Percentiles rank a stretch among this genome's conserved stretches.
phyloP scores from a whole-genome alignment of 2,113 vertebrate species.

The Tetraodon nigroviridis region DNA sequence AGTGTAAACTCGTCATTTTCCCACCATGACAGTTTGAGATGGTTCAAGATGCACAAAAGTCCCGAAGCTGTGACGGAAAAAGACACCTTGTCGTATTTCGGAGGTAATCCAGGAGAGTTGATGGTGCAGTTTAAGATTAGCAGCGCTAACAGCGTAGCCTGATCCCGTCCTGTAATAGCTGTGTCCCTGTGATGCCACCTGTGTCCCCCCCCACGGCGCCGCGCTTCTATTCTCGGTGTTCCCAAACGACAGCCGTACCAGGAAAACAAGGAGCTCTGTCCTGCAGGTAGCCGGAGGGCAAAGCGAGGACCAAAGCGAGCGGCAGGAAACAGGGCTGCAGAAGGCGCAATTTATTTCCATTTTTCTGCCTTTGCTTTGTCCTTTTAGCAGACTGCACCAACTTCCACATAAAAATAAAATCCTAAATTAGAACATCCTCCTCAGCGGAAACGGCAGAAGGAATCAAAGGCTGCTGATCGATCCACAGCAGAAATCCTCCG shows the following conservation, averaged over 20 bases:
- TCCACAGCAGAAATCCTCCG: conserved; percentile 5
- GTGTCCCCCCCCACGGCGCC: conserved; percentile 14
- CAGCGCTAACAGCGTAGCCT: background rate
- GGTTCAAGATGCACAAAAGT: too few relatives aligned
- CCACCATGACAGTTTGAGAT: too few relatives aligned
- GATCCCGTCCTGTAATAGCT: background rate
- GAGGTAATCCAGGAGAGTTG: too few relatives aligned
- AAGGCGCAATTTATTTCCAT: background rate
- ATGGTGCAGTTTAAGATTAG: too few relatives aligned
- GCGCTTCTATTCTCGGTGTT: conserved; percentile 5
- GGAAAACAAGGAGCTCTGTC: background rate
- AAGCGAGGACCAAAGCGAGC: too few relatives aligned
- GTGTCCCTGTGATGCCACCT: background rate
- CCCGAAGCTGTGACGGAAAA: too few relatives aligned
- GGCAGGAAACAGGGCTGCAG: too few relatives aligned
- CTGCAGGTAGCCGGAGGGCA: background rate
- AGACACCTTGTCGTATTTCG: too few relatives aligned
- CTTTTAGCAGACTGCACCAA: background rate
- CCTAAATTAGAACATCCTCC: too few relatives aligned
- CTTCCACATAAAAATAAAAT: too few relatives aligned
- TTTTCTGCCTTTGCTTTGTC: background rate
- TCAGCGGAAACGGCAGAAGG: too few relatives aligned
- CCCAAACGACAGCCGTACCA: conserved; percentile 7
- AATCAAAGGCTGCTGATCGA: background rate
- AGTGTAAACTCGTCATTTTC: background rate